phyloP scores from a whole-genome alignment of 1,140 invertebrate species.

The Andrena cerasifolii region DNA sequence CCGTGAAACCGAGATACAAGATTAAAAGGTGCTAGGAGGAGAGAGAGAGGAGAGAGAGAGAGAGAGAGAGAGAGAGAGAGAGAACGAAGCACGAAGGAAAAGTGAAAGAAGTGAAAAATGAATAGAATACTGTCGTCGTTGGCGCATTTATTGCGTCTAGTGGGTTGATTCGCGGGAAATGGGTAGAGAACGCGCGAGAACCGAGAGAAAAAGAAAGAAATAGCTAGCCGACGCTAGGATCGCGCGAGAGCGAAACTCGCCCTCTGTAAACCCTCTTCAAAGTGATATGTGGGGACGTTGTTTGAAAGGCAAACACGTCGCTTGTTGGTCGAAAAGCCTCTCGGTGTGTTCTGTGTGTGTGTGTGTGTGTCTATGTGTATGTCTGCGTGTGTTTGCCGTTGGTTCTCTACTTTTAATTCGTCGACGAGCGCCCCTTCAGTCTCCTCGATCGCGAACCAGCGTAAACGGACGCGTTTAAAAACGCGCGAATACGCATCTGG shows the following conservation, averaged over 20 bases:
- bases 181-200: constrained; percentile 8
- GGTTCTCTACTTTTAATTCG: neutral
- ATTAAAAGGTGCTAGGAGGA: constrained; percentile 12
- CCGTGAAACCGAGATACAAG: neutral
- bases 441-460: constrained; percentile 15
- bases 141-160: constrained; percentile 14
- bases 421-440: neutral
- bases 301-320: constrained; percentile 51
- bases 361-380: neutral
- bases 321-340: constrained; percentile 68
- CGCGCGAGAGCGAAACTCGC: constrained; percentile 41
- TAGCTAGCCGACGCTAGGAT: constrained; percentile 16
- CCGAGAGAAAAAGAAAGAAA: constrained; percentile 41
- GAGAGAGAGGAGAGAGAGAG: constrained; percentile 10
- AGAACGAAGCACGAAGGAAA: constrained; percentile 2
- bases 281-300: constrained; percentile 70
- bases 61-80: constrained; percentile 3
- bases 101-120: constrained; percentile 28
- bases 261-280: constrained; percentile 54
- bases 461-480: neutral
- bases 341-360: constrained; percentile 13
- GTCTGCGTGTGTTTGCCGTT: neutral
- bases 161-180: neutral
- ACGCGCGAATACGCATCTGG: too few relatives aligned
- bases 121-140: constrained; percentile 51